Evolutionary conservation across 2,888 invertebrate species (phyloP), one percentile per base, ranked within the genome.

Genomic region (Prenolepis imparis): DNA sequence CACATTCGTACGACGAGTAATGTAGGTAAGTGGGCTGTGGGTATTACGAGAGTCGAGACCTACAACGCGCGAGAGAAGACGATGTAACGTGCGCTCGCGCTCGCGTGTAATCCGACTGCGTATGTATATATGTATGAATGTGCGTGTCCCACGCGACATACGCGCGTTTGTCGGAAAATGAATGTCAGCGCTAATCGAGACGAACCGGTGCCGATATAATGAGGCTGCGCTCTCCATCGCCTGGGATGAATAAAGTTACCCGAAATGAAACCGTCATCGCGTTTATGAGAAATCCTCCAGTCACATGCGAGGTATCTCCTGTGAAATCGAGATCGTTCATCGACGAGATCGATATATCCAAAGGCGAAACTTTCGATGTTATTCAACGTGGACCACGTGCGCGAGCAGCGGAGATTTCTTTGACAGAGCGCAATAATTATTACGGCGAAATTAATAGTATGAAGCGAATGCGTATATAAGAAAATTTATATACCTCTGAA

Each of bases 11-110:
- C 41, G 57, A 44, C 44, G 84, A 73, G 59, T 93, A 94, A 94
- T 94, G 94, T 94, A 94, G 94, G 94, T 94, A 94, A 94, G 94
- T 94, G 93, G 94, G 94, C 93, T 94, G 93, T 92, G 93, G 91
- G 93, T 93, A 93, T 93, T 93, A 93, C 90, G 90, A 92, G 91
- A 93, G 92, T 92, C 91, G 90, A 57, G 59, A 90, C 88, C 89
- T 85, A 87, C 85, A 88, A 52, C 52, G 82, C 82, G 82, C 81
- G 87, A 86, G 85, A 87, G 78, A 78, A 70, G 73, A 80, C 87
- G 87, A 89, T 89, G 90, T 90, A 90, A 90, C 84, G 87, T 36
- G 36, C 75, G 87, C 84, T 78, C 72, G 57, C 55, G 70, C 84
- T 83, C 80, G 68, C 88, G 82, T 90, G 84, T 77, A 87, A 89